Evolutionary conservation across 2,797 vertebrate genomes (phyloP).

Genomic region (Neostethus bicornis): DNA sequence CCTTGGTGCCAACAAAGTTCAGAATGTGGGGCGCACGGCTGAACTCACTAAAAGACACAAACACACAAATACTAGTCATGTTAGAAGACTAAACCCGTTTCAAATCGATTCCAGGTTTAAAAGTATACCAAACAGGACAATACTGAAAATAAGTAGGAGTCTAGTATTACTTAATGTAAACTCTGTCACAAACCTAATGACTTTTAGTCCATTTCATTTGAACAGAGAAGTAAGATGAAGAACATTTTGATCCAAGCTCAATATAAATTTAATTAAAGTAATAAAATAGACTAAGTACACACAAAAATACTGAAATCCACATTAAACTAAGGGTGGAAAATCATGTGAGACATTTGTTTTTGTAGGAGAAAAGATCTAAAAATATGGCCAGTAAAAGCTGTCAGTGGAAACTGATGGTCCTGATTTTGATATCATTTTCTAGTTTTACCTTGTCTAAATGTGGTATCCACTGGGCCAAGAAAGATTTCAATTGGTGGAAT

Average conservation of each 20-base stretch:
- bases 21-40: constrained; percentile 87
- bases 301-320: neutral
- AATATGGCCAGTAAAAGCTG: too few species aligned
- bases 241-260: too few species aligned
- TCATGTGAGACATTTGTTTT: too few species aligned
- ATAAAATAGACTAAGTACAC: neutral
- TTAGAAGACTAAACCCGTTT: constrained; percentile 1
- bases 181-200: too few species aligned
- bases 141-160: neutral
- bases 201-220: neutral
- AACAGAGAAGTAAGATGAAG: too few species aligned
- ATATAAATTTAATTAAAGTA: too few species aligned
- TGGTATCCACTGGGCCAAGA: neutral
- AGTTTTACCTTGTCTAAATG: neutral
- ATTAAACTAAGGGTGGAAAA: too few species aligned
- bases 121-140: neutral
- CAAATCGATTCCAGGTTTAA: neutral
- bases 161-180: too few species aligned
- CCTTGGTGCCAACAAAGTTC: constrained; percentile 86
- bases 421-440: neutral
- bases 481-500: neutral
- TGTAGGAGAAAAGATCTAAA: too few species aligned
- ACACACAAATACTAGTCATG: neutral
- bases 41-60: constrained; percentile 83
- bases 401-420: too few species aligned